Evolutionary conservation across 2,113 vertebrate species (phyloP), one percentile per base, ranked within the genome.

Genomic region (Turdus rufiventris): DNA sequence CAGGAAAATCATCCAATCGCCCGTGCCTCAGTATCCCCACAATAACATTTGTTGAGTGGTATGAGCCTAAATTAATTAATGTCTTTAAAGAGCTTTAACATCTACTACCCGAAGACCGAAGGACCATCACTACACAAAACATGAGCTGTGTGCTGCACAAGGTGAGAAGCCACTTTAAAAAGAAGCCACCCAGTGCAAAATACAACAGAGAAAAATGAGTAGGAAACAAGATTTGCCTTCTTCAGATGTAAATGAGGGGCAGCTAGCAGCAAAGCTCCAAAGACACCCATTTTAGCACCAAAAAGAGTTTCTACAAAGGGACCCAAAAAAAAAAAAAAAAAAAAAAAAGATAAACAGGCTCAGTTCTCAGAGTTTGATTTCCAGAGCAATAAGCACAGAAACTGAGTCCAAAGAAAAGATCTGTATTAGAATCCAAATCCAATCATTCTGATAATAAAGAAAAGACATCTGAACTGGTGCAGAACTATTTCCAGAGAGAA

Each of bases 401-500:
- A 88, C 58, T 36, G 58, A 95, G 38, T 53, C 81, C 51, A 91
- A 77, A 90, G 92, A 91, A 92, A 91, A 90, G 88, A 80, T 36
- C 61, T 6, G 17, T 85, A 95, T 96, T 93, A 95, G 80, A 75
- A 93, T 90, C 45, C 88, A 91, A 93, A 95, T 92, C 74, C 62
- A 91, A 94, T 93, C 74, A 95, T 70, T 87, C 67, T 19, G 9
- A 71, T 71, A 88, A 88, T 82, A 95, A 91, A 89, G 79, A 92
- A 62, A 80, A 91, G 71, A 66, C 74, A 95, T 56, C 53, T 11
- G 14, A 72, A 74, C 51, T 25, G 89, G 73, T 67, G 91, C 75
- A 94, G 82, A 93, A 93, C 91, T 91, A 77, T 93, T 96, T 94
- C 80, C 81, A 68, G 58, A 68, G 61, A 65, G 82, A 94, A 96